Percentiles rank a stretch among this genome's conserved stretches.
Evolutionary conservation across 2,113 vertebrate species (phyloP).

Genomic region (Vanacampus margaritifer): DNA sequence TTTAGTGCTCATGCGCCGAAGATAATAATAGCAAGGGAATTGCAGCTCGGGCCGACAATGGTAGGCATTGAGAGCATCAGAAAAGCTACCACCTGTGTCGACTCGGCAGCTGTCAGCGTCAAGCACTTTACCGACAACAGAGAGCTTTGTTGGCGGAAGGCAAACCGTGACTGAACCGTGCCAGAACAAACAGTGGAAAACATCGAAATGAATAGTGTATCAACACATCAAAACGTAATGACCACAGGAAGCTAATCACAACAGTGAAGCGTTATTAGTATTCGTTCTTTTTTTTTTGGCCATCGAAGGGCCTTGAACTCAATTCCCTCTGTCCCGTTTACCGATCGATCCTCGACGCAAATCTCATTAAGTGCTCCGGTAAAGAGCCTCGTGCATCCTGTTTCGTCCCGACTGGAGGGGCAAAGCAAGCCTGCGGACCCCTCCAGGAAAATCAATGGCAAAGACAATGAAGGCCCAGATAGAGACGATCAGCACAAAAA

Average conservation of each 20-base stretch:
- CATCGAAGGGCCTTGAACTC: conserved; percentile 29
- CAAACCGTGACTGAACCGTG: conserved; percentile 6
- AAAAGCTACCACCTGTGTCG: conserved; percentile 64
- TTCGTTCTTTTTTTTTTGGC: conserved; percentile 15
- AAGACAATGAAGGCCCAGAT: conserved; percentile 44
- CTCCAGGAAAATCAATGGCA: conserved; percentile 45
- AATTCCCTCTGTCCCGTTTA: conserved; percentile 39
- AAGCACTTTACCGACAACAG: conserved; percentile 39
- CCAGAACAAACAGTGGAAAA: background rate
- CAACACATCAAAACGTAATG: background rate
- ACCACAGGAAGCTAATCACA: background rate
- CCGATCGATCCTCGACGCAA: conserved; percentile 50
- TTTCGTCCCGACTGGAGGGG: conserved; percentile 26
- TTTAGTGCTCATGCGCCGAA: conserved; percentile 53
- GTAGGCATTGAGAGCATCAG: conserved; percentile 56
- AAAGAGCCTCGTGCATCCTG: conserved; percentile 44
- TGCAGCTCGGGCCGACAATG: conserved; percentile 38
- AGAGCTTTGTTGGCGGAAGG: conserved; percentile 33
- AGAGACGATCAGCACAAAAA: conserved; percentile 51
- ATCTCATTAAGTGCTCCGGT: conserved; percentile 58
- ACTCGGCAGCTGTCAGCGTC: conserved; percentile 43
- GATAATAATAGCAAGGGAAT: conserved; percentile 20
- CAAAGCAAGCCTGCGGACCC: conserved; percentile 40
- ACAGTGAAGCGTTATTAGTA: background rate
- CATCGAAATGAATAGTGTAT: background rate